Evolutionary conservation across 1,140 invertebrate species (phyloP), one percentile per base, ranked within the genome.

Genomic region (Adoxophyes honmai): DNA sequence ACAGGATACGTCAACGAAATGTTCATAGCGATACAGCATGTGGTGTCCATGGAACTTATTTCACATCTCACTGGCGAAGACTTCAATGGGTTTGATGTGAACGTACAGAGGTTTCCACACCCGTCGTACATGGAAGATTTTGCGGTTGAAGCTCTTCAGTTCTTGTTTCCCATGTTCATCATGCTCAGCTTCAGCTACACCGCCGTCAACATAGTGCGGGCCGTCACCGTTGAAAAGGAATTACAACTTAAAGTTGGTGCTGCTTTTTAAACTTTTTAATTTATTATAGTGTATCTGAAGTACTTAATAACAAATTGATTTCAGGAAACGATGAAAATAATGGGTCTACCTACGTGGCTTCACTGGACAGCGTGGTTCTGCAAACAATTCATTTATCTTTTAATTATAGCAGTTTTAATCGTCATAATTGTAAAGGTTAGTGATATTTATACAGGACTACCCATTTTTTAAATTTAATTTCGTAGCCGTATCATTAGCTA

Each of bases 321-420:
- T 62, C 39, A 88, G 85, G 85, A 88, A 81, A 78, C 94, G 0
- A 96, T 96, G 95, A 96, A 96, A 87, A 95, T 96, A 71, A 97
- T 97, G 95, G 96, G 96, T 5, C 76, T 97, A 1, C 90, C 92
- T 4, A 94, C 93, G 58, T 96, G 94, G 94, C 72, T 97, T 36
- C 95, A 97, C 73, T 97, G 96, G 95, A 85, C 90, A 0, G 94
- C 95, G 0, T 96, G 96, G 95, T 96, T 96, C 76, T 82, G 92
- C 10, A 95, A 96, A 70, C 92, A 93, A 59, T 93, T 96, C 63
- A 70, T 94, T 3, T 94, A 94, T 70, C 81, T 96, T 8, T 60
- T 93, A 0, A 84, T 95, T 28, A 91, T 91, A 2, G 79, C 89
- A 0, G 69, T 89, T 16, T 44, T 93, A 2, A 90, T 93, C 10